A percentile compares a stretch with the other conserved stretches of the same genome.
These are phyloP conservation scores for Drosophila fuyamai DNA, from an alignment of 1,140 invertebrate species.

Conservation along the genomic window DNA sequence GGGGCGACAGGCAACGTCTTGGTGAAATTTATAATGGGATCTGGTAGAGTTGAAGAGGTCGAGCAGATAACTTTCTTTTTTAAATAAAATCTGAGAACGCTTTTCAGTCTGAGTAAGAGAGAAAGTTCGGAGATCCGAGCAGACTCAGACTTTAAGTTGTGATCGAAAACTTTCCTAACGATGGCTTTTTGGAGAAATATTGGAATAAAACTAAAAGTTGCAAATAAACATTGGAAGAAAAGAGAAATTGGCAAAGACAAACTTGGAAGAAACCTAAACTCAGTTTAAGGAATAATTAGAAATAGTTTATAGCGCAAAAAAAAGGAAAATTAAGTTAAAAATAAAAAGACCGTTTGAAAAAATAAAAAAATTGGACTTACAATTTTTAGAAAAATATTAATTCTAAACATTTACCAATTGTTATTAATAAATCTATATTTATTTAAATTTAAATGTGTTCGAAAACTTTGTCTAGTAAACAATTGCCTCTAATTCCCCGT, in stretches of 20 bases:
- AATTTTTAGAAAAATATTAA: no score
- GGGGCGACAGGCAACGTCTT: constrained; percentile 20
- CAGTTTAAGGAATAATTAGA: not conserved
- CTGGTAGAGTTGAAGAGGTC: constrained; percentile 23
- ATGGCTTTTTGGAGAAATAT: not conserved
- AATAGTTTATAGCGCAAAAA: not conserved
- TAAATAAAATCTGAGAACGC: not conserved
- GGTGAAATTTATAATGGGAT: constrained; percentile 40
- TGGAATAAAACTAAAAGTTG: constrained; percentile 1
- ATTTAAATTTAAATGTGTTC: not conserved
- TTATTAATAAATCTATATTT: no score
- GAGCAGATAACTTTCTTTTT: constrained; percentile 14
- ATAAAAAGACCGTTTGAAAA: no score
- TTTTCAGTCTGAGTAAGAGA: not conserved
- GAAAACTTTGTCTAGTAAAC: not conserved
- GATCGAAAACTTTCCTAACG: not conserved
- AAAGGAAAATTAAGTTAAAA: not conserved
- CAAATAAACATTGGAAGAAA: not conserved
- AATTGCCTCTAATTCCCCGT: constrained; percentile 3
- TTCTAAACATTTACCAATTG: no score
- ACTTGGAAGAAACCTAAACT: not conserved
- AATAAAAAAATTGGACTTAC: no score
- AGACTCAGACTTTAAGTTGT: not conserved
- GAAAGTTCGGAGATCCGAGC: not conserved
- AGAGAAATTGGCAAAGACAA: not conserved